Base-by-base conservation (phyloP, 2,888 invertebrate species). In the Ypsolopha scabrella region DNA sequence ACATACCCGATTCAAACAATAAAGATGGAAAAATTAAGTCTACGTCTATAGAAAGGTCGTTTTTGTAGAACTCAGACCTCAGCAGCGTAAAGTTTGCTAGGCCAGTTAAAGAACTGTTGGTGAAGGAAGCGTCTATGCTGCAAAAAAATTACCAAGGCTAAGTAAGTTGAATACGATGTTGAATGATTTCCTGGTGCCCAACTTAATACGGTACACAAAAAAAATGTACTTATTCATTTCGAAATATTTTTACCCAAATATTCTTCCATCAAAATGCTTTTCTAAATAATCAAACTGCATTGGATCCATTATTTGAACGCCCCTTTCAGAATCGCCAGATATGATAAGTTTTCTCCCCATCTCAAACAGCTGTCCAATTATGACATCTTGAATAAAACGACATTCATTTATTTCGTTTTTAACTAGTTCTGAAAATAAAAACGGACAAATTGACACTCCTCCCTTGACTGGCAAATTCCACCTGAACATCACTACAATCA, bases 291-390 rank as follows among this genome's bases (percentile, higher is more conserved):
- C 52, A 35, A 64, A 58, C 46, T 52, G 24, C 35, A 58, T 55
- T 0, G 70, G 66, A 49, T 72, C 70, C 38, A 64, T n/a, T 3
- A 63, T 49, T 6, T 67, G 65, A 2, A 55, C 14, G 6, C 56
- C 52, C 7, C 59, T 58, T 1, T 60, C 57, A 0, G 33, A 7
- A 37, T 57, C 57, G 0, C 68, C 68, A 48, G 59, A 55, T 55
- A 54, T 61, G 1, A 69, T 58, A 2, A 62, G 50, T 38, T 54
- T 52, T 53, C 62, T 60, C 7, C 62, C 41, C 56, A 64, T 57
- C 56, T 67, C 67, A 38, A 67, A 63, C 1, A 68, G 51, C 51
- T 67, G 65, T 9, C 56, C 53, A 43, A 66, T 54, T 7, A 70
- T 54, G 6, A 60, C 61, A 49, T 59, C 38, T 14, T 24, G 36